Evolutionary conservation across 1,140 invertebrate genomes (phyloP).

Genomic region (Harpegnathos saltator): DNA sequence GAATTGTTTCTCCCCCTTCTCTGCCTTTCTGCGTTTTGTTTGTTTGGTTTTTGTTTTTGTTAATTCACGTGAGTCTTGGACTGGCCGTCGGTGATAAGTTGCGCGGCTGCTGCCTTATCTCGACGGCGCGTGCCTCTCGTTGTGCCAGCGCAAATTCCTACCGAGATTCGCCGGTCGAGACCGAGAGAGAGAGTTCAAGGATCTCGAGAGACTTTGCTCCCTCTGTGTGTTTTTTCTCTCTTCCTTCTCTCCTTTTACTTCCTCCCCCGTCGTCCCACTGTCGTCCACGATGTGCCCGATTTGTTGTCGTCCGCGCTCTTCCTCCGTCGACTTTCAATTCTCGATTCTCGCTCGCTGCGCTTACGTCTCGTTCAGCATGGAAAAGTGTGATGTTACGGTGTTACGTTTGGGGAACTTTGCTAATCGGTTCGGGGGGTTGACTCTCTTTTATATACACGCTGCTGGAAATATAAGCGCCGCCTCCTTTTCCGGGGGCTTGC

Average conservation of each 20-base stretch:
- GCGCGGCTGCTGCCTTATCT: conserved; percentile 2
- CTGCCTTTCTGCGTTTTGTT: not conserved
- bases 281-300: not conserved
- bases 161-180: not conserved
- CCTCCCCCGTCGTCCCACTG: not conserved
- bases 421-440: conserved; percentile 83
- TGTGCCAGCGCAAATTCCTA: not conserved
- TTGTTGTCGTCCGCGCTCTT: not conserved
- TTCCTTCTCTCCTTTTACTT: not conserved
- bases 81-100: not conserved
- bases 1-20: no score
- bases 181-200: conserved; percentile 11
- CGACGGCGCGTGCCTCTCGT: not conserved
- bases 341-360: not conserved
- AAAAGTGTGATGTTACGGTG: conserved; percentile 71
- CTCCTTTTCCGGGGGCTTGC: conserved; percentile 64
- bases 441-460: conserved; percentile 82
- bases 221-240: not conserved
- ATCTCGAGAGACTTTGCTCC: conserved; percentile 12
- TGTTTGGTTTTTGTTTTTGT: not conserved
- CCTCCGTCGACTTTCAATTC: not conserved
- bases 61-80: not conserved
- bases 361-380: conserved; percentile 13
- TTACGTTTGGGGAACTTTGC: conserved; percentile 79
- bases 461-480: conserved; percentile 73